Evolutionary conservation across 2,797 vertebrate genomes (phyloP).

Genomic region (Poecilia picta): DNA sequence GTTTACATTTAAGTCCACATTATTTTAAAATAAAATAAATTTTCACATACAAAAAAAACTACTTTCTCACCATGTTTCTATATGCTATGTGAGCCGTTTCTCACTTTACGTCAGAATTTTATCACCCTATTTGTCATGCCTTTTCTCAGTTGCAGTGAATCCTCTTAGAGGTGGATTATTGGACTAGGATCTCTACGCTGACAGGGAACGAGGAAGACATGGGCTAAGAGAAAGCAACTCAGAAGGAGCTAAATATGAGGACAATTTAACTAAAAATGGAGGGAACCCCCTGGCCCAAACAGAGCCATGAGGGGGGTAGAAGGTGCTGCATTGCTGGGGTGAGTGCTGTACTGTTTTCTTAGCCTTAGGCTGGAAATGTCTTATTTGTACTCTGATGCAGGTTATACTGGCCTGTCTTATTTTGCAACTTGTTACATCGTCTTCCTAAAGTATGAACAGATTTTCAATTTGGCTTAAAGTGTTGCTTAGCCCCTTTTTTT

Average conservation of each 20-base stretch:
- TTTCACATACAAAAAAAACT: background rate
- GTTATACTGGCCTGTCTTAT: background rate
- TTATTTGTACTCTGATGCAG: background rate
- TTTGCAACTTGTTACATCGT: background rate
- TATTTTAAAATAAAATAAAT: background rate
- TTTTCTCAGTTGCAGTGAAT: conserved; percentile 64
- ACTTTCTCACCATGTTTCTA: background rate
- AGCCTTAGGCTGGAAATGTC: background rate
- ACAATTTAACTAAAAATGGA: conserved; percentile 59
- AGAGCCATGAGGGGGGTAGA: conserved; percentile 43
- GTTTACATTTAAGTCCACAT: background rate
- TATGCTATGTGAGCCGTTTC: too few species aligned
- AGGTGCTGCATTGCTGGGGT: conserved; percentile 56
- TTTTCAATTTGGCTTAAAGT: background rate
- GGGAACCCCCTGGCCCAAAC: conserved; percentile 44
- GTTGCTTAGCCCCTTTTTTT: background rate
- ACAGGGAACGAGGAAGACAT: conserved; percentile 21
- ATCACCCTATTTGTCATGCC: conserved; percentile 35
- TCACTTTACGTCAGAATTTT: conserved; percentile 26
- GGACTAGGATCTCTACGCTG: conserved; percentile 71
- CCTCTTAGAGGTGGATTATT: conserved; percentile 83
- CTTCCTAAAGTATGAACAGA: background rate
- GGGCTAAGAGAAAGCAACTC: conserved; percentile 30
- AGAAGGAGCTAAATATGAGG: conserved; percentile 15
- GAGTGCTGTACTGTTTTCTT: conserved; percentile 25